Evolutionary conservation across 2,888 invertebrate species (phyloP).

Genomic region (Aporophyla lueneburgensis): DNA sequence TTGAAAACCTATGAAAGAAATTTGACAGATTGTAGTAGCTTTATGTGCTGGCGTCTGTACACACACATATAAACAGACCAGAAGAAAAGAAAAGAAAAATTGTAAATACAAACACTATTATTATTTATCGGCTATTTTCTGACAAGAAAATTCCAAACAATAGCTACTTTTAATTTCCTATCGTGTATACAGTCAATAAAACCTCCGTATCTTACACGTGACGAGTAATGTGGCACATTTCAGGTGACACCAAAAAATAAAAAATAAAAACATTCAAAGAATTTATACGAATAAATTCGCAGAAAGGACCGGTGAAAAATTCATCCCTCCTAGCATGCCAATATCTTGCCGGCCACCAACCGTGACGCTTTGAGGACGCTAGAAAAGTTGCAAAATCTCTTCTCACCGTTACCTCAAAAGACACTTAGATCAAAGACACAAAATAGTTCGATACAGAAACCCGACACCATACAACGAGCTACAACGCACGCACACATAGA

Average conservation of each 20-base stretch:
- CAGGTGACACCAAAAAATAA: constrained; percentile 5
- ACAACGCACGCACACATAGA: neutral
- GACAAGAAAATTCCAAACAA: neutral
- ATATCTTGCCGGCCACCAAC: constrained; percentile 38
- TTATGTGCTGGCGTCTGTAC: no score
- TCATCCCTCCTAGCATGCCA: constrained; percentile 58
- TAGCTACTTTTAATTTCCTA: neutral
- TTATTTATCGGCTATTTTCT: neutral
- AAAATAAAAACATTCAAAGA: constrained; percentile 50
- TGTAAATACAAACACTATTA: no score
- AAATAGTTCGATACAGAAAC: neutral
- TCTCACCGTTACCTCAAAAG: constrained; percentile 13
- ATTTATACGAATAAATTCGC: constrained; percentile 73
- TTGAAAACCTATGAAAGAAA: no score
- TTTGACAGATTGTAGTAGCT: no score
- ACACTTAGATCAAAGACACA: constrained; percentile 14
- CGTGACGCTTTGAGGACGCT: constrained; percentile 50
- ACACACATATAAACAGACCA: no score
- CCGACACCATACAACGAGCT: no score
- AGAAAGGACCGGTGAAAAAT: constrained; percentile 68
- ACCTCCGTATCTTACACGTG: neutral
- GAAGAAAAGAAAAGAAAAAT: no score
- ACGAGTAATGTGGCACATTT: neutral
- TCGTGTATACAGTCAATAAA: neutral
- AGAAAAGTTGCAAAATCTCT: constrained; percentile 66